A percentile compares a stretch with the other conserved stretches of the same genome.
These are phyloP conservation scores for Anneissia japonica DNA, from an alignment of 35 echinoderm and acorn worm genomes.

Conservation along the genomic window DNA sequence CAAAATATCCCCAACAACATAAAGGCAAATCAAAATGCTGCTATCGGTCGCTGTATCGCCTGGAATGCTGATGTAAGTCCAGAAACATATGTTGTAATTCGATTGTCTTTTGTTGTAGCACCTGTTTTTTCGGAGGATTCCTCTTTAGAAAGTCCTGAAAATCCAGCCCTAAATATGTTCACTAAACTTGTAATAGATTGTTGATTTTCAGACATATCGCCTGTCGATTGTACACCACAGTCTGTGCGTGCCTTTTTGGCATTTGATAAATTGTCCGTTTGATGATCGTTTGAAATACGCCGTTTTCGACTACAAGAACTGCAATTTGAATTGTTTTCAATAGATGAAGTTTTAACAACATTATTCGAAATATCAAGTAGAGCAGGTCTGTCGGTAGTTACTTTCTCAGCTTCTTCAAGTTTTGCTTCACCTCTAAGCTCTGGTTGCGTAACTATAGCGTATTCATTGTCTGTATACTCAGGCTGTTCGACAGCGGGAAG, in stretches of 20 bases:
- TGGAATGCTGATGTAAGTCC: neutral
- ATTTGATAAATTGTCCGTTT: conserved; percentile 20
- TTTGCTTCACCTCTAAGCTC: neutral
- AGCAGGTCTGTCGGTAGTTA: neutral
- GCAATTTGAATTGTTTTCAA: conserved; percentile 38
- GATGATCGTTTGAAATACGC: neutral
- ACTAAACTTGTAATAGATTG: conserved; percentile 68
- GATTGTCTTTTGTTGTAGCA: neutral
- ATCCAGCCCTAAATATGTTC: conserved; percentile 86
- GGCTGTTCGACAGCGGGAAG: neutral
- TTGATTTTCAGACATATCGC: conserved; percentile 25
- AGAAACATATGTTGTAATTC: neutral
- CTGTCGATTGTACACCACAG: neutral
- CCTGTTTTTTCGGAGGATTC: neutral
- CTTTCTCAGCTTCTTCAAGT: neutral
- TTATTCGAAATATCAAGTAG: conserved; percentile 51
- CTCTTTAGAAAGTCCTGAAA: conserved; percentile 79
- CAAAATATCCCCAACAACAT: too few species aligned
- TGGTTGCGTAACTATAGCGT: neutral
- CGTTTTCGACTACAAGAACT: neutral
- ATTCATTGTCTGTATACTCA: conserved; percentile 34
- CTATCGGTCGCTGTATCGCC: neutral
- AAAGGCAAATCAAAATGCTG: neutral
- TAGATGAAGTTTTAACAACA: conserved; percentile 57
- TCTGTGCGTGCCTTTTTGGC: conserved; percentile 16